phyloP scores from a whole-genome alignment of 2,113 vertebrate genomes.

The Urocynchramus pylzowi region DNA sequence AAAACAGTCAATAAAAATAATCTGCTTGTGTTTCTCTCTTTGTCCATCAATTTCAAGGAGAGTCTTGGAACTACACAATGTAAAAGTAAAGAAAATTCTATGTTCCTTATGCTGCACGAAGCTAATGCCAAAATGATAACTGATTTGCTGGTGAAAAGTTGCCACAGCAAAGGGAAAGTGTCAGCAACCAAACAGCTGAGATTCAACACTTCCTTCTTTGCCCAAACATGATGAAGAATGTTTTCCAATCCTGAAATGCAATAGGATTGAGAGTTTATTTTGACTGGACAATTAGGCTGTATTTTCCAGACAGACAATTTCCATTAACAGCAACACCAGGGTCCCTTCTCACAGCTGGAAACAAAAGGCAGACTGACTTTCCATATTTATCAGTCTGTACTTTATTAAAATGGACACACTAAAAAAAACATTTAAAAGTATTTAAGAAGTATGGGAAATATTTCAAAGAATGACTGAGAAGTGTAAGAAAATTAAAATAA shows the following conservation, averaged over 20 bases:
- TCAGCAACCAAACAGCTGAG: background rate
- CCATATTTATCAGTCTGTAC: slow-evolving; percentile 21
- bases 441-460: background rate
- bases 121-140: background rate
- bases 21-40: background rate
- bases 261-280: slow-evolving; percentile 14
- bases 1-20: background rate
- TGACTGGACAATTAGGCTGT: background rate
- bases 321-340: slow-evolving; percentile 2
- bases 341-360: slow-evolving; percentile 16
- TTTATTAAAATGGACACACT: slow-evolving; percentile 15
- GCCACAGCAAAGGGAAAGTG: background rate
- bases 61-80: background rate
- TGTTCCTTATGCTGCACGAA: background rate
- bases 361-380: background rate
- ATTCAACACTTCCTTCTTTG: background rate
- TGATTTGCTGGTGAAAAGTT: background rate
- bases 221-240: background rate
- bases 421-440: background rate
- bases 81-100: background rate
- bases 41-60: background rate
- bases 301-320: slow-evolving; percentile 7
- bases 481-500: background rate
- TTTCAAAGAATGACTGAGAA: background rate
- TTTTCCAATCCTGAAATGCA: background rate